Evolutionary conservation across 2,113 vertebrate genomes (phyloP).

Genomic region (Chloroceryle aenea): DNA sequence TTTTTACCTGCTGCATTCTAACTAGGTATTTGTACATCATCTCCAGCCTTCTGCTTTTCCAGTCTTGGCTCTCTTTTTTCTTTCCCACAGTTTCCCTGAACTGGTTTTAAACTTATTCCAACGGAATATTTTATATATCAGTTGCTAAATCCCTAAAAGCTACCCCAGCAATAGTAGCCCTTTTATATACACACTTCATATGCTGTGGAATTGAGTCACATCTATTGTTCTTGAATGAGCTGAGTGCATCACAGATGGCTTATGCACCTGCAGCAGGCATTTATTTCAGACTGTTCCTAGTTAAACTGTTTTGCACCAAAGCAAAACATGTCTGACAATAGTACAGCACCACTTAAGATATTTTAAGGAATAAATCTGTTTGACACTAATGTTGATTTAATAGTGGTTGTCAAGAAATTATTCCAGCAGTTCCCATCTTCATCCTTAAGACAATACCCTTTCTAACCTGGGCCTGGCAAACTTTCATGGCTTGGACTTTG

Average conservation of each 20-base stretch:
- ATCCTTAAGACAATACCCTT: background rate
- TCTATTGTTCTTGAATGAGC: background rate
- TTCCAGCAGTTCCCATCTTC: background rate
- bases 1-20: background rate
- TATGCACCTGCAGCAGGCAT: background rate
- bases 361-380: background rate
- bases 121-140: background rate
- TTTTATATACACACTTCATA: background rate
- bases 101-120: background rate
- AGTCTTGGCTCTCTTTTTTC: background rate
- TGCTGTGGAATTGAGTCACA: background rate
- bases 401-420: background rate
- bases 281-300: background rate
- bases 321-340: background rate
- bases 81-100: background rate
- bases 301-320: background rate
- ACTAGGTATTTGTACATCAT: background rate
- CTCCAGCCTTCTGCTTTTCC: background rate
- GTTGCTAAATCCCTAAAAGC: background rate
- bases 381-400: background rate
- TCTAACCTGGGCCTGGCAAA: background rate
- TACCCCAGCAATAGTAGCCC: background rate
- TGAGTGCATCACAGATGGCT: background rate
- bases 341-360: background rate
- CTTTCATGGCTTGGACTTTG: background rate